Percentiles rank a stretch among this genome's conserved stretches.
Conservation (phyloP, 2,888 invertebrate species). For the Lysandra coridon region DNA sequence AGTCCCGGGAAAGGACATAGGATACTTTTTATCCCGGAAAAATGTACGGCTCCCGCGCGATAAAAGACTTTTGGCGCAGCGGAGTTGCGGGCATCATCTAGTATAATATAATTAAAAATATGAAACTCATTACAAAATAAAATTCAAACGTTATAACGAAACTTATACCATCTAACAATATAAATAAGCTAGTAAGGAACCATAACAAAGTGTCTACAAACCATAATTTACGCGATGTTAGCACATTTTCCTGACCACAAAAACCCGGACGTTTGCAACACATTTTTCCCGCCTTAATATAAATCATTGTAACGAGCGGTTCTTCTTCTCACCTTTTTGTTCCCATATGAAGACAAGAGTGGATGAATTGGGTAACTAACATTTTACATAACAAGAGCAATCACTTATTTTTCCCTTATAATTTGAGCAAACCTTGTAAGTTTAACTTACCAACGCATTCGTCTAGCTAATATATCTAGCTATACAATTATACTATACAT, state of each 20-base stretch:
- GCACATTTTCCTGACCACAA: slow-evolving; percentile 52
- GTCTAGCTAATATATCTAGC: too few relatives aligned
- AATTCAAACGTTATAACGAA: background rate
- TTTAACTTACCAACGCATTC: too few relatives aligned
- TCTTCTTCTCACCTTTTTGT: slow-evolving; percentile 62
- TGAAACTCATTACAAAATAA: background rate
- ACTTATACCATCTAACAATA: background rate
- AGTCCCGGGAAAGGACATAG: too few relatives aligned
- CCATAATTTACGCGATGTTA: slow-evolving; percentile 37
- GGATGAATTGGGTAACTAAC: too few relatives aligned
- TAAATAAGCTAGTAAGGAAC: slow-evolving; percentile 10
- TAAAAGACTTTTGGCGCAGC: too few relatives aligned
- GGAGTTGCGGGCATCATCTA: too few relatives aligned
- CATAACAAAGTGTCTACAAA: slow-evolving; percentile 31
- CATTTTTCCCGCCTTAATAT: slow-evolving; percentile 61
- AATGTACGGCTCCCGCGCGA: too few relatives aligned
- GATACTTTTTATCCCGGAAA: too few relatives aligned
- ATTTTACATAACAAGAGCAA: too few relatives aligned
- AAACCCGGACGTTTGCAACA: slow-evolving; percentile 50
- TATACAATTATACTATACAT: too few relatives aligned
- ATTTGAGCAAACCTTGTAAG: too few relatives aligned
- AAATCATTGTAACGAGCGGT: slow-evolving; percentile 72
- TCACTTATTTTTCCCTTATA: too few relatives aligned
- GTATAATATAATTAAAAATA: background rate
- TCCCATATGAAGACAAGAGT: slow-evolving; percentile 37